phyloP scores from a whole-genome alignment of 2,113 vertebrate genomes.

The Orycteropus afer region DNA sequence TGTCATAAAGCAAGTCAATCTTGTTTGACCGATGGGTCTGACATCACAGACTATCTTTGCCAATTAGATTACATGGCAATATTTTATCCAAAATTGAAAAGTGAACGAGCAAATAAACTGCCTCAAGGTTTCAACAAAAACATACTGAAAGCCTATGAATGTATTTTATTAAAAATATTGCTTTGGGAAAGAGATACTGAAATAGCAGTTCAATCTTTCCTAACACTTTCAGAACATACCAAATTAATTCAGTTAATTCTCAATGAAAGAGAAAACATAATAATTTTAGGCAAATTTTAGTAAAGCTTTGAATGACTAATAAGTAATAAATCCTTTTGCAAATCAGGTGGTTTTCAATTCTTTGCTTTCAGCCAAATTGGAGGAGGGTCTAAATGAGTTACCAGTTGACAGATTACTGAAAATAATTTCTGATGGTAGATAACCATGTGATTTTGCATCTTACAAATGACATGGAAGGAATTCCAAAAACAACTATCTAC shows the following conservation, averaged over 20 bases:
- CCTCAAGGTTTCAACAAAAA: not conserved
- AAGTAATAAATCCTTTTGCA: not conserved
- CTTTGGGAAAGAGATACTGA: not conserved
- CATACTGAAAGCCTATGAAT: not conserved
- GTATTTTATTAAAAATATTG: not conserved
- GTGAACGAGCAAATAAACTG: not conserved
- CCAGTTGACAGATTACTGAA: not conserved
- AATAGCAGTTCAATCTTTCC: not conserved
- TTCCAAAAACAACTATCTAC: not conserved
- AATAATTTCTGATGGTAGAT: not conserved
- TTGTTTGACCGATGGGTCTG: not conserved
- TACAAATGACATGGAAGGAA: not conserved
- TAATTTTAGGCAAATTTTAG: not conserved
- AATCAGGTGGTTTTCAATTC: not conserved
- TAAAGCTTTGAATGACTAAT: conserved; percentile 39
- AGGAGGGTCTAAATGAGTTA: conserved; percentile 10
- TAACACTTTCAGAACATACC: not conserved
- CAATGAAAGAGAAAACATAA: not conserved
- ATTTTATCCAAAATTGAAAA: conserved; percentile 41
- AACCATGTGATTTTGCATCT: not conserved
- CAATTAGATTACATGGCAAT: not conserved
- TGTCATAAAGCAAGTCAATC: not conserved
- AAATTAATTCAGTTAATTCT: not conserved
- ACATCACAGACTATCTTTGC: not conserved
- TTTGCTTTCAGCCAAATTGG: conserved; percentile 12